Evolutionary conservation across 2,888 invertebrate species (phyloP), one percentile per base, ranked within the genome.

Genomic region (Cheiracanthium punctorium): DNA sequence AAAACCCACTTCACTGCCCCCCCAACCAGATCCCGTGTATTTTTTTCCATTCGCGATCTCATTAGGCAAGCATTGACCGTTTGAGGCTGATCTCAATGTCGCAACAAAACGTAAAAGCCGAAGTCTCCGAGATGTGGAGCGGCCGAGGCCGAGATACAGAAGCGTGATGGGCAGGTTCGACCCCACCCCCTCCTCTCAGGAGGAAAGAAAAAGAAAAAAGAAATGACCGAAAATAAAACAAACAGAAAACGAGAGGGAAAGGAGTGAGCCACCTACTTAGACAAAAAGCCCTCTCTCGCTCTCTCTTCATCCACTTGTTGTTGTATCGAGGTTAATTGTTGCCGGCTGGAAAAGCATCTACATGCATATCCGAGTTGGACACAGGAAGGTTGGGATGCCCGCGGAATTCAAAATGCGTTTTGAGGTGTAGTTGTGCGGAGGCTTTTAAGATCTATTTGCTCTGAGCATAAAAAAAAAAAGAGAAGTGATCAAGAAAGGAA

Each of bases 281-380:
- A 75, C 75, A 82, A 82, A 80, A 82, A 69, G 32, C 70, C 37
- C n/a, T n/a, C n/a, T n/a, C n/a, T 73, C 41, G 28, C 28, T 70
- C 29, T 67, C 24, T 67, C 71, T 71, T 58, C 65, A 64, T 48
- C 28, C 33, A 48, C 76, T 74, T 81, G 73, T 65, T 29, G 30
- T 52, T 58, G 24, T 72, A 82, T 82, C 82, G 76, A 82, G 82
- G 82, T 77, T 82, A 82, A 82, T 82, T 82, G 76, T 82, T 76
- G 65, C 76, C 70, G 37, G 37, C 76, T 76, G n/a, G n/a, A n/a
- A n/a, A n/a, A 52, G 76, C 82, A 76, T 82, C 82, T 72, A 58
- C 10, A 37, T 10, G 7, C 10, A 24, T 24, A 24, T 58, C 24
- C 58, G 24, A 2, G 58, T 1, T 20, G 24, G 58, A 24, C 1